Percentiles rank a stretch among this genome's conserved stretches.
Evolutionary conservation across 1,140 invertebrate species (phyloP).

Genomic region (Pachypeltis micranthus): DNA sequence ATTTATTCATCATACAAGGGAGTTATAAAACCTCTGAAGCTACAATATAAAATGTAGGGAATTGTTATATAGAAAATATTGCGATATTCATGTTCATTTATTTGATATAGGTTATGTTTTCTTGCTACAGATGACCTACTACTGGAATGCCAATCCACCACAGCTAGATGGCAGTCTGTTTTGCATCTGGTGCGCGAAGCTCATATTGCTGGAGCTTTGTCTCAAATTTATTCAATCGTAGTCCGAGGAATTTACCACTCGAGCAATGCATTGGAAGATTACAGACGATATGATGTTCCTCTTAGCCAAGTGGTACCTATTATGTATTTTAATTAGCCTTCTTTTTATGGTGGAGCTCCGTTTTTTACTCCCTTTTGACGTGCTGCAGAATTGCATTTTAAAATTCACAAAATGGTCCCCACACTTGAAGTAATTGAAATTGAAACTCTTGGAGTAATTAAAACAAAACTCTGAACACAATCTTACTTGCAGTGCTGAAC

Average conservation of each 20-base stretch:
- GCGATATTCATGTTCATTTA: neutral
- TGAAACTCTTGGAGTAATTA: neutral
- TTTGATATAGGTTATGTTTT: neutral
- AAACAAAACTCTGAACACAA: neutral
- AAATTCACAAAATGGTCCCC: no score
- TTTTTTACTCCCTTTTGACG: no score
- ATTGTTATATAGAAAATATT: neutral
- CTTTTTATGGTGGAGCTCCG: neutral
- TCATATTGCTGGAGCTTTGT: neutral
- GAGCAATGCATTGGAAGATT: conserved; percentile 3
- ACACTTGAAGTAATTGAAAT: no score
- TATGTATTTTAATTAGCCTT: neutral
- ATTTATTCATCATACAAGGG: no score
- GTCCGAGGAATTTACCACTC: neutral
- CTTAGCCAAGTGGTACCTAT: neutral
- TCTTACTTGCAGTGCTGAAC: no score
- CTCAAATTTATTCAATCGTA: conserved; percentile 7
- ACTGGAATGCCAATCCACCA: neutral
- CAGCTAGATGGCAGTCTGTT: conserved; percentile 6
- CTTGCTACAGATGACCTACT: neutral
- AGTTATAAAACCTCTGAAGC: no score
- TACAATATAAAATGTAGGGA: no score
- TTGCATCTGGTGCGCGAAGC: neutral
- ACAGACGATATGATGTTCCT: conserved; percentile 8
- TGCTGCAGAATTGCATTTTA: no score